Evolutionary conservation across 2,797 vertebrate species (phyloP).

Genomic region (Hoplostethus atlanticus): DNA sequence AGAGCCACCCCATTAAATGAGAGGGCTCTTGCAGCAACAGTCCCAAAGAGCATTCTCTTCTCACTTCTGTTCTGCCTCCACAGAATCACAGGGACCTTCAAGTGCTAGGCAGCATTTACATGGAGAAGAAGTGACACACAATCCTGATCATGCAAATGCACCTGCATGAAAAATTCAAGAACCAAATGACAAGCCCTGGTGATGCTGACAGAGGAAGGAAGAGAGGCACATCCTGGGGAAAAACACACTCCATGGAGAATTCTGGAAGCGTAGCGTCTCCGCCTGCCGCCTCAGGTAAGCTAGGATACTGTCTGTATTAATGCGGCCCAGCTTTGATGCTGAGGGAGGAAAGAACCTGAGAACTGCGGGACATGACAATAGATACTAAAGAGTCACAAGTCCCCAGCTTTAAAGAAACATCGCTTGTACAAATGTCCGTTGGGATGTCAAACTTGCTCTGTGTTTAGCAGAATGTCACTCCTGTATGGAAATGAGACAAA

Average conservation of each 20-base stretch:
- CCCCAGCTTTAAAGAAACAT: constrained; percentile 79
- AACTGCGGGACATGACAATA: constrained; percentile 72
- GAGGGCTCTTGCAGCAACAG: constrained; percentile 71
- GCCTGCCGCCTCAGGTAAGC: constrained; percentile 83
- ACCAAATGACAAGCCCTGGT: constrained; percentile 77
- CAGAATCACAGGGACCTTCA: constrained; percentile 60
- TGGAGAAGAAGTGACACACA: constrained; percentile 66
- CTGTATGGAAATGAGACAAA: constrained; percentile 70
- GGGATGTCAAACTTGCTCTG: constrained; percentile 70
- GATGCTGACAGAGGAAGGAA: constrained; percentile 74
- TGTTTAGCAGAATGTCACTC: constrained; percentile 77
- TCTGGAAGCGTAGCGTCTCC: constrained; percentile 77
- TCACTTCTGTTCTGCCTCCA: constrained; percentile 71
- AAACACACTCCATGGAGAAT: constrained; percentile 78
- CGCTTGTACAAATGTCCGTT: constrained; percentile 76
- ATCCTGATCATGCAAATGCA: constrained; percentile 82
- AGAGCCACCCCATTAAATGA: constrained; percentile 72
- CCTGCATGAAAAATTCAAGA: constrained; percentile 82
- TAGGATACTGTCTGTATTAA: constrained; percentile 80
- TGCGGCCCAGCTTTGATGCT: constrained; percentile 80
- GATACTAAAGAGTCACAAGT: constrained; percentile 80
- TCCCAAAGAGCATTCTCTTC: constrained; percentile 66
- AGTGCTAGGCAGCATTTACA: constrained; percentile 60
- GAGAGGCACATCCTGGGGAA: constrained; percentile 66
- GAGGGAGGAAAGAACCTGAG: constrained; percentile 68